These are phyloP conservation scores for Phyllostomus discolor DNA, from an alignment of 2,113 vertebrate species.

Conservation along the genomic window DNA sequence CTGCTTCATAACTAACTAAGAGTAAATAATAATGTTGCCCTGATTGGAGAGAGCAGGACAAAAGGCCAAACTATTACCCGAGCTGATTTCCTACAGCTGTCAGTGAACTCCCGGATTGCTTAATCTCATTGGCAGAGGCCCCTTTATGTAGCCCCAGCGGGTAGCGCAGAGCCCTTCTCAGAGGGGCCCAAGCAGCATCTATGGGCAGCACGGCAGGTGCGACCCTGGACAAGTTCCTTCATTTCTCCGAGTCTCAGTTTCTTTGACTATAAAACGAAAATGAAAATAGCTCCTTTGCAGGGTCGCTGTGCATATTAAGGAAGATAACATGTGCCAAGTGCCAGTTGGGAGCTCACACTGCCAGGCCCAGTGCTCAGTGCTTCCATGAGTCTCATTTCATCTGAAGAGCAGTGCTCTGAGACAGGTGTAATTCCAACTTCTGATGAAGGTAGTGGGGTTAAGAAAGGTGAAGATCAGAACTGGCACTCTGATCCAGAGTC, in stretches of 20 bases:
- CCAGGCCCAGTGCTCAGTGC: neutral
- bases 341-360: neutral
- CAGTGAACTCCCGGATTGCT: constrained; percentile 35
- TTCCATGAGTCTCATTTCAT: neutral
- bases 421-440: neutral
- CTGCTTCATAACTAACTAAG: constrained; percentile 4
- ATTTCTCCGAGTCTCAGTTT: neutral
- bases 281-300: neutral
- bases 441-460: neutral
- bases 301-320: neutral
- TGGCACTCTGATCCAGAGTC: neutral
- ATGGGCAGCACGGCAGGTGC: neutral
- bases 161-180: neutral
- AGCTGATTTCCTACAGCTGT: constrained; percentile 33
- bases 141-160: neutral
- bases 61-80: neutral
- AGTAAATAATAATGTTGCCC: neutral
- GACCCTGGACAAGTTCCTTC: neutral
- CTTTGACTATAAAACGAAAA: neutral
- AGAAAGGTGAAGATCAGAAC: neutral
- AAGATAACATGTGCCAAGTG: neutral
- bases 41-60: neutral
- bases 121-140: neutral
- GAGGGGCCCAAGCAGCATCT: neutral
- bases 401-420: neutral